These are phyloP conservation scores for Metridium senile DNA, from an alignment of 92 coral and sea anemone genomes.

Conservation along the genomic window DNA sequence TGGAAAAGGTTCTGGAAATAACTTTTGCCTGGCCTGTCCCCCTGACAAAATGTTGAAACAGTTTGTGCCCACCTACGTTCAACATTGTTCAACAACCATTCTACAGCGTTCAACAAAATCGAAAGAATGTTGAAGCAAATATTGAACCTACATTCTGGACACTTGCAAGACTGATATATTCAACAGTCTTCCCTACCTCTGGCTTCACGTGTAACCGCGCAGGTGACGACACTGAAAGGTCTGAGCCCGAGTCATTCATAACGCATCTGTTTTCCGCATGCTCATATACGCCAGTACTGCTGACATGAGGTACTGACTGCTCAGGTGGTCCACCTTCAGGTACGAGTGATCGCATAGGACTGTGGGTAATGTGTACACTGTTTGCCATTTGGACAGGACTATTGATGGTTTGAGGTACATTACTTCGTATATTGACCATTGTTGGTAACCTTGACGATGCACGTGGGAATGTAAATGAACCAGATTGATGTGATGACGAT, in stretches of 20 bases:
- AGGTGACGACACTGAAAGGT: constrained; percentile 73
- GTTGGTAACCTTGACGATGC: constrained; percentile 37
- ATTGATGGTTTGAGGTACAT: constrained; percentile 37
- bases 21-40: no score
- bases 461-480: constrained; percentile 30
- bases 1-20: no score
- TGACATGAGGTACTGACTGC: constrained; percentile 86
- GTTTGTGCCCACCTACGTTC: no score
- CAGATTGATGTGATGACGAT: constrained; percentile 15
- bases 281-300: constrained; percentile 88
- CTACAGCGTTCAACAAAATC: no score
- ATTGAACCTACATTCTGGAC: no score
- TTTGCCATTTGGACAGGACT: constrained; percentile 48
- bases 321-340: constrained; percentile 62
- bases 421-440: constrained; percentile 38
- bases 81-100: no score
- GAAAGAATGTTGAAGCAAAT: no score
- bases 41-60: no score
- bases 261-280: constrained; percentile 68
- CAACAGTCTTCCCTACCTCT: constrained; percentile 46
- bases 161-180: background rate
- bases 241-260: constrained; percentile 76
- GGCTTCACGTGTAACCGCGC: constrained; percentile 56
- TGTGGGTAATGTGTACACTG: constrained; percentile 31
- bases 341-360: constrained; percentile 66